phyloP scores from a whole-genome alignment of 1,140 invertebrate genomes.

The Subanguina moxae region DNA sequence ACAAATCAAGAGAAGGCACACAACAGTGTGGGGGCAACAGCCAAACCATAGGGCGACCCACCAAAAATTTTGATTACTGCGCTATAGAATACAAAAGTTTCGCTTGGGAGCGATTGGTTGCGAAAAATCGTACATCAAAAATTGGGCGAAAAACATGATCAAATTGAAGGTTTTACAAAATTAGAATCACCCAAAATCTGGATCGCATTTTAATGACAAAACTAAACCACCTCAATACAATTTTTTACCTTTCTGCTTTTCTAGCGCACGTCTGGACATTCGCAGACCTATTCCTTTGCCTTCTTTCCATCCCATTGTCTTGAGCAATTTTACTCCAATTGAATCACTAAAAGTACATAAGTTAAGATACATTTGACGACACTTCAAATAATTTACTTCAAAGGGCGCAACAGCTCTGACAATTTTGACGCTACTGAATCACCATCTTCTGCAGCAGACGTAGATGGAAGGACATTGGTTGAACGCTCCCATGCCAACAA shows the following conservation, averaged over 20 bases:
- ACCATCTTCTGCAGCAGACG: not conserved
- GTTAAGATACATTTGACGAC: not conserved
- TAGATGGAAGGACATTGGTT: constrained; percentile 20
- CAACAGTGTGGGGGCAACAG: too few relatives aligned
- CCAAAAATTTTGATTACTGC: too few relatives aligned
- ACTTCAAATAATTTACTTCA: constrained; percentile 33
- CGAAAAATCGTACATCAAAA: too few relatives aligned
- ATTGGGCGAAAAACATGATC: too few relatives aligned
- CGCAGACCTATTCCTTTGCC: constrained; percentile 81
- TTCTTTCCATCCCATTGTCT: constrained; percentile 78
- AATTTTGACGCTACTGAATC: constrained; percentile 18
- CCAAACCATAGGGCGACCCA: too few relatives aligned
- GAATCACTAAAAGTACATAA: constrained; percentile 68
- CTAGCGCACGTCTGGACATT: constrained; percentile 63
- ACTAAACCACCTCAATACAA: not conserved
- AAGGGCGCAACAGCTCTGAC: constrained; percentile 28
- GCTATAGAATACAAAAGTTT: too few relatives aligned
- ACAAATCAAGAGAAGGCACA: too few relatives aligned
- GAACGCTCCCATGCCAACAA: constrained; percentile 53
- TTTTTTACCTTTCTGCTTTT: constrained; percentile 39
- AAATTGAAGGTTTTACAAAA: too few relatives aligned
- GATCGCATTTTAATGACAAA: too few relatives aligned
- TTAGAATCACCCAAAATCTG: too few relatives aligned
- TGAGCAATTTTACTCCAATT: constrained; percentile 77
- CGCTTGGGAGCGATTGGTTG: too few relatives aligned